Evolutionary conservation across 2,797 vertebrate genomes (phyloP).

Genomic region (Acipenser transmontanus): DNA sequence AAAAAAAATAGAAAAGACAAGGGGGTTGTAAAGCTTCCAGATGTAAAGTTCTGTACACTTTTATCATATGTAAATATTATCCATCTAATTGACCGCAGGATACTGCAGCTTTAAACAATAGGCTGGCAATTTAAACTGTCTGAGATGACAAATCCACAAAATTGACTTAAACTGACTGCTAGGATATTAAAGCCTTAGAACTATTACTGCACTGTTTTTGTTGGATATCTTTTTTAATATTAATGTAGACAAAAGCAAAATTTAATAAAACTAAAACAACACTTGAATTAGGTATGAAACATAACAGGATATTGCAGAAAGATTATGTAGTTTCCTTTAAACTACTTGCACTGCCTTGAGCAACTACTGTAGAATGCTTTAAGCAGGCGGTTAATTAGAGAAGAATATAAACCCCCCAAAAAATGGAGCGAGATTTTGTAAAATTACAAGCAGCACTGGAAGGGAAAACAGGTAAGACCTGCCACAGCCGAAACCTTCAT

Average conservation of each 20-base stretch:
- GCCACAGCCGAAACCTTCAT: conserved; percentile 50
- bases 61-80: conserved; percentile 12
- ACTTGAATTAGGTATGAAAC: conserved; percentile 80
- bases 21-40: conserved; percentile 7
- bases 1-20: conserved; percentile 2
- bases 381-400: conserved; percentile 58
- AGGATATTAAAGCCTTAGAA: conserved; percentile 71
- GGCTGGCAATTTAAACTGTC: conserved; percentile 55
- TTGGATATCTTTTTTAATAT: conserved; percentile 88
- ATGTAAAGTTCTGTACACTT: not conserved
- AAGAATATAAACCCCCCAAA: conserved; percentile 29
- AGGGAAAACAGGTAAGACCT: conserved; percentile 44
- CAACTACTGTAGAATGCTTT: conserved; percentile 47
- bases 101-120: conserved; percentile 30
- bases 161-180: conserved; percentile 66
- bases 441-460: conserved; percentile 38
- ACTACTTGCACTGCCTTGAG: conserved; percentile 57
- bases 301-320: conserved; percentile 98
- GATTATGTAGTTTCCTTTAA: conserved; percentile 92
- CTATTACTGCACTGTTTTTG: conserved; percentile 69
- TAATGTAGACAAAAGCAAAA: conserved; percentile 78
- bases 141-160: conserved; percentile 72
- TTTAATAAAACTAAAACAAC: conserved; percentile 80
- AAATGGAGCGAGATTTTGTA: not conserved
- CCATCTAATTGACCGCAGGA: conserved; percentile 17